phyloP scores from a whole-genome alignment of 1,140 invertebrate species.

The Drosophila mayri region DNA sequence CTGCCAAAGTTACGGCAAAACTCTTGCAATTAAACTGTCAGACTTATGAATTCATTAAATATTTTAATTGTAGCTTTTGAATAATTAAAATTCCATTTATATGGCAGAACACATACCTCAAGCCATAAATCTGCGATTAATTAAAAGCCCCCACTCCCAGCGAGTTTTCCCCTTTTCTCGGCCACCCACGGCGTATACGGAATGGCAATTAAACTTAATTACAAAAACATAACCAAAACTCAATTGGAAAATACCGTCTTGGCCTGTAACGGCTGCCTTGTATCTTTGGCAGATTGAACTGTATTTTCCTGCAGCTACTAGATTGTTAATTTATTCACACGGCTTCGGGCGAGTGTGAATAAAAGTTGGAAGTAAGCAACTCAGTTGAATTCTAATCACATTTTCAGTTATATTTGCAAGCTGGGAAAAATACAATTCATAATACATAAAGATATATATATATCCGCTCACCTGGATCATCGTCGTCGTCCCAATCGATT shows the following conservation, averaged over 20 bases:
- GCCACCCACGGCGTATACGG: conserved; percentile 59
- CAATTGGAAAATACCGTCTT: conserved; percentile 61
- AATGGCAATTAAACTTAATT: conserved; percentile 78
- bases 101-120: conserved; percentile 60
- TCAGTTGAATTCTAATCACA: conserved; percentile 19
- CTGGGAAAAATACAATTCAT: no score
- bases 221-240: conserved; percentile 77
- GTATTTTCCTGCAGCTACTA: conserved; percentile 4
- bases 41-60: conserved; percentile 82
- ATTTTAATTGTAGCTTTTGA: conserved; percentile 82
- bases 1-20: conserved; percentile 69
- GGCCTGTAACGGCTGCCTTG: conserved; percentile 27
- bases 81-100: conserved; percentile 83
- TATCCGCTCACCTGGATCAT: conserved; percentile 84
- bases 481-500: conserved; percentile 85
- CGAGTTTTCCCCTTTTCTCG: not conserved
- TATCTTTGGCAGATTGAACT: conserved; percentile 25
- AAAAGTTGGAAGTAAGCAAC: not conserved
- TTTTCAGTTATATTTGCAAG: not conserved
- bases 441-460: not conserved
- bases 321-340: conserved; percentile 64
- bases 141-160: conserved; percentile 49
- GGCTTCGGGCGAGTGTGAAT: conserved; percentile 14
- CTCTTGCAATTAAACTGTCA: conserved; percentile 82
- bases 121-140: conserved; percentile 81